Base-by-base conservation (phyloP, 2,888 invertebrate genomes). In the Sarcophaga subvicina region DNA sequence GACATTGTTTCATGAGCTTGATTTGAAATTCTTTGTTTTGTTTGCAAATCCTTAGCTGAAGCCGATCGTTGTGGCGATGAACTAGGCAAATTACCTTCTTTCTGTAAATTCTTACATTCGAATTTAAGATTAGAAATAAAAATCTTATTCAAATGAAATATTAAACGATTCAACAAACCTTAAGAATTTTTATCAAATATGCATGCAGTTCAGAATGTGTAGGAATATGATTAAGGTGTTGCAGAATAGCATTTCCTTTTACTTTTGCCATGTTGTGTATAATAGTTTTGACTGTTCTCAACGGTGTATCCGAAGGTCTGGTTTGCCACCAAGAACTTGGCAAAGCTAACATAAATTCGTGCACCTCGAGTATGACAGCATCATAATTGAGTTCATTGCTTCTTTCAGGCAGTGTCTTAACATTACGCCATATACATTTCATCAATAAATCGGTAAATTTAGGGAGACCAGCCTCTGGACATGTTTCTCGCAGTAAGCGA, bases 401-500 rank as follows among this genome's bases (percentile, higher is more conserved):
- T 59, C 98, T 98, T 73, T 96, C 95, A 0, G 97, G 96, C 91
- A 99, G 95, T 93, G 97, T 96, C 93, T 98, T 97, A 20, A 98
- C 96, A 83, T 98, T 96, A 92, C 98, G 97, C 99, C 99, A 99
- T 91, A 98, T 95, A 92, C 99, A 99, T 94, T 98, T 98, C 95
- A 98, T 97, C 0, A 97, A 95, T 67, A 98, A 94, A 91, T 98
- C 98, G 71, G 97, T 96, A 91, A 96, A 96, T 89, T 97, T 96
- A 0, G 95, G 95, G 0, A 95, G 95, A 81, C 95, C 95, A 0
- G 95, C 95, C 83, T 95, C 96, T 10, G 95, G 95, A 75, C 98
- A 96, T 45, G 96, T 96, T 86, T 98, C 98, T 91, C 98, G 96
- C n/a, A 99, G 94, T 60, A 98, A 94, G 80, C 97, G 96, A 67